These are phyloP conservation scores for Megaceryle torquata DNA, from an alignment of 2,113 vertebrate species.

Conservation along the genomic window DNA sequence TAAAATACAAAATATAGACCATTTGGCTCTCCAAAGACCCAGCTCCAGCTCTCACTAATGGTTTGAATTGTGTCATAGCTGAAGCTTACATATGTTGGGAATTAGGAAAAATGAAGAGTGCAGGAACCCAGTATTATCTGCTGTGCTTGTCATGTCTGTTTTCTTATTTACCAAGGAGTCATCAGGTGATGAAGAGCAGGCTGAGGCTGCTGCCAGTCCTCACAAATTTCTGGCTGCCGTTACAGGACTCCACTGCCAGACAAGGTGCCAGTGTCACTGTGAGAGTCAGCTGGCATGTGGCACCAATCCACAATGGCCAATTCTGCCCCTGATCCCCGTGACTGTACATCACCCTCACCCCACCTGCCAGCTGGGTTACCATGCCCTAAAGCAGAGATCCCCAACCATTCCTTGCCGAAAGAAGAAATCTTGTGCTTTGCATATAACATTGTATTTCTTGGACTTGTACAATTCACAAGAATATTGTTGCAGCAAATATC, in stretches of 20 bases:
- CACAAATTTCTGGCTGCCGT: background rate
- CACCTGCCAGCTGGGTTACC: background rate
- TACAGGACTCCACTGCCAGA: background rate
- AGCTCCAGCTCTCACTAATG: background rate
- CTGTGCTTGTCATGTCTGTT: background rate
- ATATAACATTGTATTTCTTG: background rate
- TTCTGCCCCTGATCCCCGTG: background rate
- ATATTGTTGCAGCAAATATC: background rate
- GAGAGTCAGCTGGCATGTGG: background rate
- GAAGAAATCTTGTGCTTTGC: background rate
- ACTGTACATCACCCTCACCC: rapidly evolving
- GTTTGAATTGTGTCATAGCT: background rate
- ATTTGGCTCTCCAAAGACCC: background rate
- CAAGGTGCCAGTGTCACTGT: background rate
- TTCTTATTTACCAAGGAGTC: background rate
- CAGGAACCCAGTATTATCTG: background rate
- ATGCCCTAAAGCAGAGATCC: background rate
- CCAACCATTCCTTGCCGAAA: background rate
- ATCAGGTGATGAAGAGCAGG: background rate
- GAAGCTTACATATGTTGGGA: background rate
- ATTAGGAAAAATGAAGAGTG: background rate
- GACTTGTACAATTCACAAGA: background rate
- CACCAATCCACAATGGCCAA: background rate
- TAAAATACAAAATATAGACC: background rate
- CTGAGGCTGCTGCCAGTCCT: background rate